Evolutionary conservation across 2,797 vertebrate species (phyloP).

Genomic region (Notolepis coatsorum): DNA sequence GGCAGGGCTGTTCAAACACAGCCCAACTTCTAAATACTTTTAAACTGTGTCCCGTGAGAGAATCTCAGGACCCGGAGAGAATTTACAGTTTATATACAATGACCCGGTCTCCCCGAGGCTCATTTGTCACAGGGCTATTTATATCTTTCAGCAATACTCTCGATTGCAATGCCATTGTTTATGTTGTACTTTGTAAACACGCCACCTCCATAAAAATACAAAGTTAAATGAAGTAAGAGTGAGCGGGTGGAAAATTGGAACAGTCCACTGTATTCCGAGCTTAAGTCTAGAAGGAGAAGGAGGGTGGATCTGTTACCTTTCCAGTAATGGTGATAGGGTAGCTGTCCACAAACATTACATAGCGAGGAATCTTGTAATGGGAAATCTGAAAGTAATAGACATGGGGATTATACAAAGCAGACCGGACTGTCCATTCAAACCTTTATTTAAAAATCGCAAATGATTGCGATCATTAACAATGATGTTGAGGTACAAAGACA

Average conservation of each 20-base stretch:
- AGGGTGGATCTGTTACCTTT: constrained; percentile 82
- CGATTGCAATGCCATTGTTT: background rate
- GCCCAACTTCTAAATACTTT: constrained; percentile 27
- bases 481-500: no score
- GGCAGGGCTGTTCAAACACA: constrained; percentile 42
- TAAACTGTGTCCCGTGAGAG: constrained; percentile 37
- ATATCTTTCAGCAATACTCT: constrained; percentile 7
- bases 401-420: no score
- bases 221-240: background rate
- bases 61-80: constrained; percentile 32
- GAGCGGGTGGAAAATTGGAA: background rate
- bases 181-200: background rate
- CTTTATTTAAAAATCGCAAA: no score
- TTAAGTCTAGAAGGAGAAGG: background rate
- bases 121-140: constrained; percentile 14
- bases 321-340: constrained; percentile 90
- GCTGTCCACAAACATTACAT: constrained; percentile 84
- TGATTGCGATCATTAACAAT: no score
- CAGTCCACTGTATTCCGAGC: background rate
- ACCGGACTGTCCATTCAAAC: no score
- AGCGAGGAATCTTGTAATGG: constrained; percentile 93
- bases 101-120: background rate
- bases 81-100: constrained; percentile 8
- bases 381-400: constrained; percentile 83
- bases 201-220: background rate